Evolutionary conservation across 2,113 vertebrate species (phyloP).

Genomic region (Spizaetus ornatus): DNA sequence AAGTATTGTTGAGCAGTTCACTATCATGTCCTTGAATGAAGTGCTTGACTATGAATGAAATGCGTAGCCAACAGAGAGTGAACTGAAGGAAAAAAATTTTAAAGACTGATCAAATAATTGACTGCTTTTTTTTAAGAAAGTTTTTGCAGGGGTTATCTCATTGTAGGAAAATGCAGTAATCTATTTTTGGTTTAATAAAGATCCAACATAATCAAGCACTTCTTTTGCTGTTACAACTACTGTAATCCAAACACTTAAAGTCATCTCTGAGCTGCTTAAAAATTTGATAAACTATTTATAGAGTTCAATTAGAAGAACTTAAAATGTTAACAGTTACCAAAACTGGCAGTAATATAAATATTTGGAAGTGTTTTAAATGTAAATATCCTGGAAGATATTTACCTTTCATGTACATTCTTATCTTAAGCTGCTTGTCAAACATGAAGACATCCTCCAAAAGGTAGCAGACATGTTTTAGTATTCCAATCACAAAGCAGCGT

Average conservation of each 20-base stretch:
- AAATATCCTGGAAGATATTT: background rate
- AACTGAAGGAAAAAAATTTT: background rate
- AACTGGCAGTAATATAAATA: background rate
- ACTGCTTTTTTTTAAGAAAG: background rate
- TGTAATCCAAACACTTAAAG: background rate
- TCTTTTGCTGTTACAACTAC: background rate
- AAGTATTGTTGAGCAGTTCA: background rate
- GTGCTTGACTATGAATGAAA: background rate
- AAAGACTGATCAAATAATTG: background rate
- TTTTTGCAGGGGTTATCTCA: background rate
- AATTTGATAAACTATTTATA: background rate
- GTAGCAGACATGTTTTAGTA: background rate
- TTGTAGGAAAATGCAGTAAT: background rate
- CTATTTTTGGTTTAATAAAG: background rate
- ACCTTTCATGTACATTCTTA: background rate
- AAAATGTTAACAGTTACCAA: constrained; percentile 10
- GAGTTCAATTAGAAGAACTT: background rate
- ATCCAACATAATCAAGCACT: background rate
- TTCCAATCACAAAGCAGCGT: background rate
- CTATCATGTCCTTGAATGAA: background rate
- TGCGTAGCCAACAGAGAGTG: background rate
- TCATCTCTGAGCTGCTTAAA: background rate
- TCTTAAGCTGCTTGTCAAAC: background rate
- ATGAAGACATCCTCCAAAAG: background rate
- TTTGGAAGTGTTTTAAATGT: background rate